Evolutionary conservation across 2,888 invertebrate species (phyloP), one percentile per base, ranked within the genome.

Genomic region (Troides oblongomaculatus): DNA sequence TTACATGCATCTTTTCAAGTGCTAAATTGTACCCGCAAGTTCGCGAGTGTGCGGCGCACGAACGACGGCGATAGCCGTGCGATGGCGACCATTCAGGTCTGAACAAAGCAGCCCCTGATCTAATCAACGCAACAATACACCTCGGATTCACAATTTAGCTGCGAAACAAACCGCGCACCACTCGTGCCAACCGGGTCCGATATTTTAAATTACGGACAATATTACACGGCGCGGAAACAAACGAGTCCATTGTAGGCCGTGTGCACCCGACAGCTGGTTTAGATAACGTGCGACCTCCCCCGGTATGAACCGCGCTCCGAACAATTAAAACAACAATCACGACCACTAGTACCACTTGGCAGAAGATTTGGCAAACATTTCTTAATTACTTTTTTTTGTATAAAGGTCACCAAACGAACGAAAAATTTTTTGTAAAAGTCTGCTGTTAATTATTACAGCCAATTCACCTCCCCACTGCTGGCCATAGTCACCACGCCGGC

Each of bases 41-140:
- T 78, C 79, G 79, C 75, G 79, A 79, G 78, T 80, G 81, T 82
- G 79, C 84, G 80, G 86, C 84, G 80, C 86, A 85, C 82, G 77
- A 77, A 77, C 79, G 84, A 83, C 87, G 81, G 80, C 83, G 82
- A 82, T 81, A 82, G 82, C 83, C 72, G 79, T 78, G 82, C 80
- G 82, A 81, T 80, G 79, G 81, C 79, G 78, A 76, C 84, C 80
- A 84, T 88, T 89, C 86, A 85, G 80, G 76, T 75, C 82, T 79
- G 84, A 89, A 90, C 90, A 91, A 90, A 87, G 88, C 87, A 79
- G 72, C 81, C 81, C 30, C 88, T 87, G 90, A 91, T 90, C 89
- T 91, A 90, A 90, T 91, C 91, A 90, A 90, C 85, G 84, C 86
- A 87, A 91, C 90, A 90, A 90, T 90, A 89, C 84, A 87, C 86